Evolutionary conservation across 1,140 invertebrate species (phyloP), one percentile per base, ranked within the genome.

Genomic region (Drosophila rufa): DNA sequence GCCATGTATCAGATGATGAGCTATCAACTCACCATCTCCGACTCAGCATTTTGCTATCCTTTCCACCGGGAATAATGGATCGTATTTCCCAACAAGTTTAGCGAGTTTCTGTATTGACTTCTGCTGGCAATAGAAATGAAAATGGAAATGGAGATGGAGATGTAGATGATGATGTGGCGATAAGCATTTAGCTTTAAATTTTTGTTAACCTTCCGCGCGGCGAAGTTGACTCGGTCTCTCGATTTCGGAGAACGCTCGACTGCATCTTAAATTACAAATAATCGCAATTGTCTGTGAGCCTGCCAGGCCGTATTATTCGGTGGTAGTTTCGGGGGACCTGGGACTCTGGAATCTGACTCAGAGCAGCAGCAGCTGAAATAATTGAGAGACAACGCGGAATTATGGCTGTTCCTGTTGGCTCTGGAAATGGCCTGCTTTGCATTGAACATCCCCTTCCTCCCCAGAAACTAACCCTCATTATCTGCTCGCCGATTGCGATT

Each of bases 211-310:
- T 91, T 89, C 73, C 79, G 76, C 81, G 68, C 76, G 59, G 71
- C 45, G 38, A 43, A 70, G 71, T 87, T 83, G 83, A 87, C 83
- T 83, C 65, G 80, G 33, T 40, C n/a, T 22, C 76, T 83, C 76
- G 83, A 82, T 73, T 82, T 85, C 71, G 50, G 57, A 75, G 73
- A 84, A 89, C 79, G 90, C 90, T 85, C 91, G 86, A 90, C 82
- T 89, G 90, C 90, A 82, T 92, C 90, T 91, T 92, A 50, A 92
- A 91, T 91, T 91, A 90, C 90, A 91, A 92, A 90, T 92, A 91
- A 91, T 90, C 90, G 85, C 90, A 90, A 90, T 90, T 90, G 86
- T 91, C 76, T 91, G 68, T 36, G 33, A 3, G 3, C 0, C 33
- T 36, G 33, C 43, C 50, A 15, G 42, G 30, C 17, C 17, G 38